Evolutionary conservation across 2,113 vertebrate species (phyloP), one percentile per base, ranked within the genome.

Genomic region (Oxyura jamaicensis): DNA sequence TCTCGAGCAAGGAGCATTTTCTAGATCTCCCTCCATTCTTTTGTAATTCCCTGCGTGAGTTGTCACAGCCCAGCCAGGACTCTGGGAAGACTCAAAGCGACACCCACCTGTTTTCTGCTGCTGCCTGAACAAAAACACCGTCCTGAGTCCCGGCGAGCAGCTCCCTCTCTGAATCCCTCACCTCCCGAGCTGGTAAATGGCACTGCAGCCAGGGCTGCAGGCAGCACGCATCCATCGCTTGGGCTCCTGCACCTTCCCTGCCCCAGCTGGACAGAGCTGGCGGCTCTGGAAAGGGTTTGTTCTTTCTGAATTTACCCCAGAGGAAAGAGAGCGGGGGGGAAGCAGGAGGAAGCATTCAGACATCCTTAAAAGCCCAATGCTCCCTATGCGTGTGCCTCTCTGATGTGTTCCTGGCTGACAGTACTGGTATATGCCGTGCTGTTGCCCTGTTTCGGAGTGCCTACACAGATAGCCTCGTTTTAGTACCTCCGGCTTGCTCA

Each of bases 31-130:
- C 53, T 68, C 74, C 53, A 73, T 90, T 88, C 94, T 93, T 93
- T 88, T 92, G 60, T 89, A 58, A 48, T 72, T 92, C 78, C 48
- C 46, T 83, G 76, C 2, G 2, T 90, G 86, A 63, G 65, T 63
- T 93, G 90, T 94, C 76, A 77, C 83, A 91, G 89, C 85, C 92
- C 91, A 93, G 33, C 63, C 59, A 77, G 39, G 65, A 90, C 90
- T 76, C 1, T 2, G 69, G 86, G 68, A 89, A 6, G 4, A 90
- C 11, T 91, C 16, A 56, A 90, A 88, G 91, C 0, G 12, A 91
- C 88, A 90, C 90, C 88, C 88, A 90, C 90, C 72, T 74, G 87
- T 77, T 36, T 63, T 29, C 11, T 25, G 18, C 41, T 8, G 2
- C 39, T 17, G 19, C 28, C 29, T 29, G 59, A 86, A 95, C 80